These are phyloP conservation scores for Teleogryllus oceanicus DNA, from an alignment of 2,888 invertebrate genomes.

Conservation along the genomic window DNA sequence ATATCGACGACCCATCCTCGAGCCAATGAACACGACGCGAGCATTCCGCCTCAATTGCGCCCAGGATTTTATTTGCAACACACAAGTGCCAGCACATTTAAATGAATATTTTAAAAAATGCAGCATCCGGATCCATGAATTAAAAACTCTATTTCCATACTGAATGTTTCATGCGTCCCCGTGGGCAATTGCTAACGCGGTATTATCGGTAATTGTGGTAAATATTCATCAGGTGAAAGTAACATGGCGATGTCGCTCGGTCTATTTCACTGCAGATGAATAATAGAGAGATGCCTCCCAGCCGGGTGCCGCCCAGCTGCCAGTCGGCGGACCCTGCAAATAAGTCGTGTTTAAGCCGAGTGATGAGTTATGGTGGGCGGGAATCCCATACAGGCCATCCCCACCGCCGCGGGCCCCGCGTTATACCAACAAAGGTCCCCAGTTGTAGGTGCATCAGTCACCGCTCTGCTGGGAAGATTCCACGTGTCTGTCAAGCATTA, in stretches of 20 bases:
- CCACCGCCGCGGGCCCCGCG: too few species aligned
- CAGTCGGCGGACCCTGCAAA: background rate
- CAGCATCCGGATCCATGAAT: background rate
- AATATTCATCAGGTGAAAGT: constrained; percentile 18
- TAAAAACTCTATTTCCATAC: constrained; percentile 18
- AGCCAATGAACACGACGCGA: too few species aligned
- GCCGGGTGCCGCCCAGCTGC: background rate
- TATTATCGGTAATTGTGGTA: constrained; percentile 5
- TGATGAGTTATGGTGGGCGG: background rate
- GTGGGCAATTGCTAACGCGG: constrained; percentile 1
- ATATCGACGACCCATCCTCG: too few species aligned
- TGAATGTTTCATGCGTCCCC: background rate
- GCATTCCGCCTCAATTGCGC: too few species aligned
- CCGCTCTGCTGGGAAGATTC: background rate
- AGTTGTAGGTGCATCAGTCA: too few species aligned
- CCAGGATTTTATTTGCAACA: background rate
- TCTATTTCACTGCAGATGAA: constrained; percentile 6
- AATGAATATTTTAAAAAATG: constrained; percentile 1
- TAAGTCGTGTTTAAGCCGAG: background rate
- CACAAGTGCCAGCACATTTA: background rate
- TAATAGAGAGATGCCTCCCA: background rate
- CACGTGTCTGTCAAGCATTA: constrained; percentile 1
- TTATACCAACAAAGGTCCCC: too few species aligned
- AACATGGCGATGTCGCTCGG: background rate
- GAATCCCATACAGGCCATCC: background rate